Base-by-base conservation (phyloP, 1,140 invertebrate genomes). In the Brachionus paranguensis region DNA sequence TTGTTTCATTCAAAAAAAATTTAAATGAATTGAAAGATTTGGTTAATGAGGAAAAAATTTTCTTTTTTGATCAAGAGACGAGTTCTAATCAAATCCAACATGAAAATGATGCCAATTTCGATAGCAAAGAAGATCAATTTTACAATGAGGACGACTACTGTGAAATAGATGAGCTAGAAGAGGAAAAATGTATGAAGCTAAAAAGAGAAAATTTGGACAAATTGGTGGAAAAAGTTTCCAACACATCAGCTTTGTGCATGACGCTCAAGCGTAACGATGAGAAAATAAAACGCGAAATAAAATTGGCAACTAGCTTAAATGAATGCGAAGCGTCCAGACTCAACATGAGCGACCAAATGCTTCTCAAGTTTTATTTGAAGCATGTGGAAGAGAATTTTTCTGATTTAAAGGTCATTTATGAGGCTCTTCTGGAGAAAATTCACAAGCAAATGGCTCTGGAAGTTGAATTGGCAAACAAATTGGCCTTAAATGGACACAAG, bases 401-500 rank as follows among this genome's bases (percentile, higher is more conserved):
- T 41, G 78, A 81, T 41, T 68, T 81, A 8, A 68, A 45, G 20
- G 27, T 43, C 5, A 64, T 60, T 5, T 68, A 81, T 29, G 78
- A 81, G 0, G 20, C 24, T 43, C 33, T 81, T 24, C 10, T 41
- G 8, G n/a, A 64, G 0, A 64, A 64, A 45, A 20, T 81, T 3
- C 14, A 5, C 10, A 64, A 27, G 20, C 12, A 64, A 1, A 45
- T 50, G 10, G 37, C 27, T 37, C 17, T 45, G 2, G 50, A 60
- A 68, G 29, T 68, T 43, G 78, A 81, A 24, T 43, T 81, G 10
- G 64, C 53, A 20, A 68, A 68, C 27, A 81, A 81, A 68, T 81
- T 81, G 24, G 78, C 78, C 33, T 41, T 81, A 37, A 81, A 81
- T 68, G 78, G 78, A 24, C 78, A 81, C 53, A 81, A 81, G 20